These are phyloP conservation scores for Nannoperca australis DNA, from an alignment of 2,797 vertebrate genomes.

Conservation along the genomic window DNA sequence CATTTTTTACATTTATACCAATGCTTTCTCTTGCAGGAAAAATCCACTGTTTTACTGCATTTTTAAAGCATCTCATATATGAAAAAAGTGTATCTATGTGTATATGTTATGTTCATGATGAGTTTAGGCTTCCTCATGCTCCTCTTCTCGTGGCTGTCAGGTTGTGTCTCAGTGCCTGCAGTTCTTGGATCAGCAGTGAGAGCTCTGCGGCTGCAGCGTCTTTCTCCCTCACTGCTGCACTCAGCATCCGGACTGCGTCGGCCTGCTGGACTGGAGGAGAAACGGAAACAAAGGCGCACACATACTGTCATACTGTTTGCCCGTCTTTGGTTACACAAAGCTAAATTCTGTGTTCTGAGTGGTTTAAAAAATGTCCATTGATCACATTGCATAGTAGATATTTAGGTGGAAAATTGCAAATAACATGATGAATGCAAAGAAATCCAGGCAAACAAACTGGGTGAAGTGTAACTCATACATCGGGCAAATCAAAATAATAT, in stretches of 20 bases:
- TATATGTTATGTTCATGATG: not conserved
- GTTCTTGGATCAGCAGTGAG: constrained; percentile 79
- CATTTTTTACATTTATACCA: not conserved
- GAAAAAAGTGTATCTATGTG: not conserved
- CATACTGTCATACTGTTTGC: not conserved
- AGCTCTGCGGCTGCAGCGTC: constrained; percentile 84
- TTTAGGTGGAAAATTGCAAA: not conserved
- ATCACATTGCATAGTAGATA: not conserved
- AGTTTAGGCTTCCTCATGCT: constrained; percentile 46
- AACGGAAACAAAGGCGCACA: not conserved
- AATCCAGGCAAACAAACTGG: not conserved
- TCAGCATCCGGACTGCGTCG: constrained; percentile 83
- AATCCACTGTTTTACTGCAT: constrained; percentile 17
- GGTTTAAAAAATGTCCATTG: not conserved
- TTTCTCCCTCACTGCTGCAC: constrained; percentile 81
- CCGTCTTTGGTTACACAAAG: not conserved
- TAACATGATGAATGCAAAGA: not conserved
- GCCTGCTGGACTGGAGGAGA: constrained; percentile 89
- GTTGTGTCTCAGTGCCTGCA: constrained; percentile 78
- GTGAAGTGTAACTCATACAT: not conserved
- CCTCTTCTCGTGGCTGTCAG: constrained; percentile 65
- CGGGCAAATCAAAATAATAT: not conserved
- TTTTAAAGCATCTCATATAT: not conserved
- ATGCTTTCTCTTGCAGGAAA: not conserved
- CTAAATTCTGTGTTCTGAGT: not conserved